Evolutionary conservation across 2,113 vertebrate species (phyloP), one percentile per base, ranked within the genome.

Genomic region (Coracopsis vasa): DNA sequence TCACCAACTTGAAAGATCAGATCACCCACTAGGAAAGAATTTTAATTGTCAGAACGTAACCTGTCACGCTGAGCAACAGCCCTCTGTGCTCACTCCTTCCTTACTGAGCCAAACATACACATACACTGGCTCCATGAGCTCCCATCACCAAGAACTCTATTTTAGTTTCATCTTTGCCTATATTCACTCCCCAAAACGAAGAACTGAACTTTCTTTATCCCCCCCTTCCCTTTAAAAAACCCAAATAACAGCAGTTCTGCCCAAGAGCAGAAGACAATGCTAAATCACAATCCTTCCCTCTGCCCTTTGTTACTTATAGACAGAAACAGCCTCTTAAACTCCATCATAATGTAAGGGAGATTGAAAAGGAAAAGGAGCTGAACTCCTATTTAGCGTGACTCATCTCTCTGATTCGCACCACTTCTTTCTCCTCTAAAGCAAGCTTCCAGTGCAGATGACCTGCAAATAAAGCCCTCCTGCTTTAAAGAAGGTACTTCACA

Each of bases 91-190:
- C 16, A 0, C 35, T 80, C 16, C 27, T 75, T 79, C 56, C 50
- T 50, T 5, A 1, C 20, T 2, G 21, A 66, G 54, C 33, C 48
- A 73, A n/a, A 61, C n/a, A n/a, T n/a, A n/a, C n/a, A 44, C 11
- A 54, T 31, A 54, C 1, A 0, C n/a, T 69, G 65, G 12, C 21
- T 81, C 0, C 0, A 20, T 53, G 5, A 79, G 25, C 35, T 27
- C 16, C 65, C n/a, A 39, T 12, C 41, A 21, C 39, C 56, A 79
- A 31, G 10, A 60, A 65, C 31, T 53, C 47, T 37, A 31, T 50
- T 88, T 64, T 18, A n/a, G 21, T 72, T 69, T 65, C 45, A 48
- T 37, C 53, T 86, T 66, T 61, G 48, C 41, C 41, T n/a, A 5
- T 23, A 41, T 69, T 65, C 41, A 15, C 19, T 47, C 24, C 66